phyloP scores from a whole-genome alignment of 2,888 invertebrate genomes.

The Trichopoda pennipes region DNA sequence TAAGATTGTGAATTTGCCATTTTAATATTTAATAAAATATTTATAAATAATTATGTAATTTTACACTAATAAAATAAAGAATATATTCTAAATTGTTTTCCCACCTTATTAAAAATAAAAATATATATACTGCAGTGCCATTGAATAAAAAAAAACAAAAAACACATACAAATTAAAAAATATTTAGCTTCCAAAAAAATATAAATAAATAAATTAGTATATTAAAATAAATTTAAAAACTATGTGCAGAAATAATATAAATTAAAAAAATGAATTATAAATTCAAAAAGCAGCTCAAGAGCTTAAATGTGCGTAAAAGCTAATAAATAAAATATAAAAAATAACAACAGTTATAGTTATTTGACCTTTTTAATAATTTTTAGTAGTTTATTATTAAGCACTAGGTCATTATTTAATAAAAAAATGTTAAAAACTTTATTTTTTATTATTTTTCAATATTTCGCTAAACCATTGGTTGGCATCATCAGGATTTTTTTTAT shows the following conservation, averaged over 20 bases:
- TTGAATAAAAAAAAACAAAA: slow-evolving; percentile 72
- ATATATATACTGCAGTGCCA: slow-evolving; percentile 78
- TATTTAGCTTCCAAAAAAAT: slow-evolving; percentile 77
- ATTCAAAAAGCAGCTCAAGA: slow-evolving; percentile 30
- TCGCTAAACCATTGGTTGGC: too few species aligned
- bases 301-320: slow-evolving; percentile 36
- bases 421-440: too few species aligned
- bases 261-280: background rate
- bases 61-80: slow-evolving; percentile 60
- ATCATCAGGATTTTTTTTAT: too few species aligned
- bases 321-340: background rate
- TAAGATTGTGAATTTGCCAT: slow-evolving; percentile 49
- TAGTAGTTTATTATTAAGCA: too few species aligned
- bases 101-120: slow-evolving; percentile 77
- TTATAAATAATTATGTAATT: slow-evolving; percentile 25
- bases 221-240: slow-evolving; percentile 46
- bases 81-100: slow-evolving; percentile 78
- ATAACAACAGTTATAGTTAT: background rate
- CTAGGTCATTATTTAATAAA: too few species aligned
- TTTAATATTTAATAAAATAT: slow-evolving; percentile 33
- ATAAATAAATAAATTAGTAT: slow-evolving; percentile 62
- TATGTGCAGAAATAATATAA: slow-evolving; percentile 63
- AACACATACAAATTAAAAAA: slow-evolving; percentile 38
- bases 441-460: too few species aligned
- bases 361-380: too few species aligned